These are phyloP conservation scores for Girardia tigrina DNA, from an alignment of 2,888 invertebrate genomes.

Conservation along the genomic window DNA sequence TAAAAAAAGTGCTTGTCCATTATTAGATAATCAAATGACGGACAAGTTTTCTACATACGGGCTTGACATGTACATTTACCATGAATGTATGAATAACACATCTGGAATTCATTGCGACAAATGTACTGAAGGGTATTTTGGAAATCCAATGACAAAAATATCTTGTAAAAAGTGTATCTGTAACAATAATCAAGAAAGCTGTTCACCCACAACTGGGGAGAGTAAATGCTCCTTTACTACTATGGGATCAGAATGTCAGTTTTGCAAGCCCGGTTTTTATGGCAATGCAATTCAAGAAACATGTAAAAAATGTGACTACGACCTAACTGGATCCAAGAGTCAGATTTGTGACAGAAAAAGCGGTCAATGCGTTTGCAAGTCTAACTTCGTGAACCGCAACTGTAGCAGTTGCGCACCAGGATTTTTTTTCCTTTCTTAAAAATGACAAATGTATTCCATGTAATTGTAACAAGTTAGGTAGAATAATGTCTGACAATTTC, in stretches of 20 bases:
- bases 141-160: conserved; percentile 2
- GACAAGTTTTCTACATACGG: neutral
- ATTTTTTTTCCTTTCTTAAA: neutral
- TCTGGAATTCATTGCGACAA: neutral
- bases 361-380: conserved; percentile 17
- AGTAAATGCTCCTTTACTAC: conserved; percentile 21
- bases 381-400: neutral
- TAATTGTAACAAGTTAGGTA: conserved; percentile 16
- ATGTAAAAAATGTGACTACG: conserved; percentile 1
- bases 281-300: neutral
- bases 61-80: neutral
- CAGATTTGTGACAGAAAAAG: neutral
- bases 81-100: neutral
- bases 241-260: conserved; percentile 7
- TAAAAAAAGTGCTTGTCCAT: conserved; percentile 78
- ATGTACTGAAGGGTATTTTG: conserved; percentile 4
- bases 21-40: conserved; percentile 44
- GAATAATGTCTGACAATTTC: neutral
- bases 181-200: conserved; percentile 2
- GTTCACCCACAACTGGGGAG: neutral
- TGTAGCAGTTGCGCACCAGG: conserved; percentile 24
- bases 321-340: neutral
- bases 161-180: neutral
- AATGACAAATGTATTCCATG: conserved; percentile 21
- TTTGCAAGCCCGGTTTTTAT: neutral